A percentile compares a stretch with the other conserved stretches of the same genome.
Conservation (phyloP, 2,797 vertebrate genomes). For the Aldrovandia affinis region DNA sequence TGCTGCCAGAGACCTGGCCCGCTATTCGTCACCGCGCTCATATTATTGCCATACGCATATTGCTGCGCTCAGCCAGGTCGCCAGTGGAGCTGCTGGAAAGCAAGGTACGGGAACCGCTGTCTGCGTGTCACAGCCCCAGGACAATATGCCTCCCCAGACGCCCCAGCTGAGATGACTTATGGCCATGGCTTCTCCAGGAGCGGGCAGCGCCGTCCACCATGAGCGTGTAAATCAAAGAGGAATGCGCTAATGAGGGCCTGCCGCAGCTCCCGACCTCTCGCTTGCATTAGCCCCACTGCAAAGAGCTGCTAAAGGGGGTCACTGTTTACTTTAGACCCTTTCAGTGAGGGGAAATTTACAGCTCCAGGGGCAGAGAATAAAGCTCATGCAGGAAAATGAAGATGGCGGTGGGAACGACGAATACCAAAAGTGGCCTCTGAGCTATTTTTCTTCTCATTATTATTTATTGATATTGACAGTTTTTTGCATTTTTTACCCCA, state of each 20-base stretch:
- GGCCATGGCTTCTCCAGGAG: constrained; percentile 42
- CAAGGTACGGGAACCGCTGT: neutral
- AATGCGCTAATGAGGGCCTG: constrained; percentile 52
- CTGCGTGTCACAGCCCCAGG: constrained; percentile 42
- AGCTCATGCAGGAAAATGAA: too few relatives aligned
- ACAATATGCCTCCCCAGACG: constrained; percentile 71
- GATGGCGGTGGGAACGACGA: too few relatives aligned
- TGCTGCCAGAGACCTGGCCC: constrained; percentile 56
- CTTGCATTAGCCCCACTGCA: constrained; percentile 38
- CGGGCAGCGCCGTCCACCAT: constrained; percentile 48
- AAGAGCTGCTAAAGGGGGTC: constrained; percentile 35
- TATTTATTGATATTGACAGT: too few relatives aligned
- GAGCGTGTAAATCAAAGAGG: constrained; percentile 54
- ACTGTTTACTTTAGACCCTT: constrained; percentile 46
- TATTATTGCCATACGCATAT: constrained; percentile 62
- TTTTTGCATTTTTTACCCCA: too few relatives aligned
- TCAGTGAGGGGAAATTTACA: constrained; percentile 25
- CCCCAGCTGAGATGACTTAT: constrained; percentile 54
- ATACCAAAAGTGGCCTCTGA: too few relatives aligned
- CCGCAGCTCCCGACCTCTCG: constrained; percentile 29
- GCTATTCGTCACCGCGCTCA: constrained; percentile 60
- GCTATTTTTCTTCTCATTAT: too few relatives aligned
- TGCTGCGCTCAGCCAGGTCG: constrained; percentile 54
- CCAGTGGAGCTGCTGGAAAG: neutral
- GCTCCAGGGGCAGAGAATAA: neutral